phyloP scores from a whole-genome alignment of 2,888 invertebrate species.

The Orthosia gracilis region DNA sequence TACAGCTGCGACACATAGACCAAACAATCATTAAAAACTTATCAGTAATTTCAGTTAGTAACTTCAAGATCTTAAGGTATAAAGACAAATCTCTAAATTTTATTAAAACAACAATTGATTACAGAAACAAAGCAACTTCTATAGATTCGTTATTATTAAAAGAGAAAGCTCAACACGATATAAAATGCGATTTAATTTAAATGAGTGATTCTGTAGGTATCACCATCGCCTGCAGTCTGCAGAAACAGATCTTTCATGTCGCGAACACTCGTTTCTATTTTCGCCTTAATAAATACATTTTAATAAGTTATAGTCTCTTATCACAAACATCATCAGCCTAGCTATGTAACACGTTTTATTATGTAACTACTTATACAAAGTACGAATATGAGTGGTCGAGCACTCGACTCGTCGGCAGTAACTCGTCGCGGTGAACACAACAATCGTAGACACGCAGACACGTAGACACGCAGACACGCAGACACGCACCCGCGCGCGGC shows the following conservation, averaged over 20 bases:
- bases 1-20: background rate
- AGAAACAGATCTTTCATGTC: constrained; percentile 21
- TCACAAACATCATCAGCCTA: constrained; percentile 63
- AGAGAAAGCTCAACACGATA: constrained; percentile 52
- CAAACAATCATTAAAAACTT: constrained; percentile 37
- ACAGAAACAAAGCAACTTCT: constrained; percentile 59
- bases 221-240: constrained; percentile 11
- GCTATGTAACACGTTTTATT: constrained; percentile 68
- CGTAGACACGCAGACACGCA: constrained; percentile 5
- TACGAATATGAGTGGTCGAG: constrained; percentile 51
- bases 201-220: constrained; percentile 31
- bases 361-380: constrained; percentile 61
- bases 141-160: constrained; percentile 48
- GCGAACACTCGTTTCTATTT: constrained; percentile 24
- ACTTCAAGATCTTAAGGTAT: constrained; percentile 36
- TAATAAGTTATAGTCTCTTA: constrained; percentile 61
- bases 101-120: constrained; percentile 56
- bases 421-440: constrained; percentile 43
- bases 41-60: constrained; percentile 38
- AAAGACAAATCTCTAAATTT: constrained; percentile 44
- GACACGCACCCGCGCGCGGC: constrained; percentile 1
- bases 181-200: constrained; percentile 44
- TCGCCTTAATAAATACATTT: constrained; percentile 34
- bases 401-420: constrained; percentile 59
- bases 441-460: background rate